Percentiles rank a stretch among this genome's conserved stretches.
Evolutionary conservation across 2,113 vertebrate genomes (phyloP).

Genomic region (Zingel zingel): DNA sequence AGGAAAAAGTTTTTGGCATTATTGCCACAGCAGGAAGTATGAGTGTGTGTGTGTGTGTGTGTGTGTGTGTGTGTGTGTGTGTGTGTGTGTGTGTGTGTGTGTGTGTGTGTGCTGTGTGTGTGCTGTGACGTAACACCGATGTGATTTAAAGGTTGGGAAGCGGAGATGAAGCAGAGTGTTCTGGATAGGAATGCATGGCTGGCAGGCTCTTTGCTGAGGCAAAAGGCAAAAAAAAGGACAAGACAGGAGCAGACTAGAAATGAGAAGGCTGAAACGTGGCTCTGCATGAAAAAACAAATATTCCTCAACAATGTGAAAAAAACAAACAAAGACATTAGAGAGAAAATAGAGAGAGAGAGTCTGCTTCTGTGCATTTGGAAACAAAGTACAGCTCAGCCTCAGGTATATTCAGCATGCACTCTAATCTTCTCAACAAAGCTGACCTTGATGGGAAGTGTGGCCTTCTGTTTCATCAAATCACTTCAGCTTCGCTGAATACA

Average conservation of each 20-base stretch:
- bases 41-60: slow-evolving; percentile 25
- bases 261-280: slow-evolving; percentile 50
- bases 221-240: slow-evolving; percentile 29
- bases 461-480: slow-evolving; percentile 15
- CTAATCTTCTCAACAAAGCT: slow-evolving; percentile 44
- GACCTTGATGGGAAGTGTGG: slow-evolving; percentile 36
- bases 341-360: background rate
- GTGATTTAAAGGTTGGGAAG: slow-evolving; percentile 80
- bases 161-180: slow-evolving; percentile 79
- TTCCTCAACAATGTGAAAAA: slow-evolving; percentile 17
- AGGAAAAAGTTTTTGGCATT: slow-evolving; percentile 51
- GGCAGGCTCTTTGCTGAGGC: slow-evolving; percentile 60
- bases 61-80: slow-evolving; percentile 18
- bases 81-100: slow-evolving; percentile 17
- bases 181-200: slow-evolving; percentile 79
- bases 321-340: background rate
- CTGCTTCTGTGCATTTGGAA: slow-evolving; percentile 28
- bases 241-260: slow-evolving; percentile 60
- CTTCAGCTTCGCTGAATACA: slow-evolving; percentile 29
- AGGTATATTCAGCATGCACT: slow-evolving; percentile 37
- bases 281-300: slow-evolving; percentile 37
- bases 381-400: slow-evolving; percentile 41
- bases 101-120: slow-evolving; percentile 10
- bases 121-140: slow-evolving; percentile 76
- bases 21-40: slow-evolving; percentile 33